Conservation (phyloP, 1,140 invertebrate species). For the Scylla paramamosain region DNA sequence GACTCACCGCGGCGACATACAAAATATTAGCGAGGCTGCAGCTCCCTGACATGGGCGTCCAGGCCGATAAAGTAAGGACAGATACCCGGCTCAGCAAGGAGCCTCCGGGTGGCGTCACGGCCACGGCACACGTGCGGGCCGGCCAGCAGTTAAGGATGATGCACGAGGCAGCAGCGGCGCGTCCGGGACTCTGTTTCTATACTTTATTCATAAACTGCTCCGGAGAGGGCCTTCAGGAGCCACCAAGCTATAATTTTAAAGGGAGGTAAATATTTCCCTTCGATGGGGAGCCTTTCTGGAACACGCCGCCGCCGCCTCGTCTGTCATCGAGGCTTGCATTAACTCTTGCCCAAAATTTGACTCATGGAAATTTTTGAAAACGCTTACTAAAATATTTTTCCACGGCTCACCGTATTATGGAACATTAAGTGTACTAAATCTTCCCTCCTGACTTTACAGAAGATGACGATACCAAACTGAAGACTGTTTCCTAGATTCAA, state of each 20-base stretch:
- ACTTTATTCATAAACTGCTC: conserved; percentile 13
- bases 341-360: not conserved
- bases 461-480: too few relatives aligned
- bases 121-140: not conserved
- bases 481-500: too few relatives aligned
- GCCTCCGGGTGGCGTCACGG: not conserved
- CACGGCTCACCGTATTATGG: too few relatives aligned
- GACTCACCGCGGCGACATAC: too few relatives aligned
- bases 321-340: not conserved
- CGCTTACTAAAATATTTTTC: too few relatives aligned
- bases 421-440: too few relatives aligned
- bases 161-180: conserved; percentile 5
- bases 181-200: not conserved
- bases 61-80: not conserved
- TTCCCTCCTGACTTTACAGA: too few relatives aligned
- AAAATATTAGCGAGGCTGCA: not conserved
- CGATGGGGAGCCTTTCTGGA: not conserved
- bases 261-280: conserved; percentile 14
- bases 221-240: not conserved
- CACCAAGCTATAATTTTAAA: conserved; percentile 15
- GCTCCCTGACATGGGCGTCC: not conserved
- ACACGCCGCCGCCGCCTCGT: too few relatives aligned
- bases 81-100: not conserved
- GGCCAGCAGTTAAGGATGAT: not conserved
- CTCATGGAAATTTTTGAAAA: not conserved